Percentiles rank a stretch among this genome's conserved stretches.
Evolutionary conservation across 1,140 invertebrate genomes (phyloP).

Genomic region (Platyura marginata): DNA sequence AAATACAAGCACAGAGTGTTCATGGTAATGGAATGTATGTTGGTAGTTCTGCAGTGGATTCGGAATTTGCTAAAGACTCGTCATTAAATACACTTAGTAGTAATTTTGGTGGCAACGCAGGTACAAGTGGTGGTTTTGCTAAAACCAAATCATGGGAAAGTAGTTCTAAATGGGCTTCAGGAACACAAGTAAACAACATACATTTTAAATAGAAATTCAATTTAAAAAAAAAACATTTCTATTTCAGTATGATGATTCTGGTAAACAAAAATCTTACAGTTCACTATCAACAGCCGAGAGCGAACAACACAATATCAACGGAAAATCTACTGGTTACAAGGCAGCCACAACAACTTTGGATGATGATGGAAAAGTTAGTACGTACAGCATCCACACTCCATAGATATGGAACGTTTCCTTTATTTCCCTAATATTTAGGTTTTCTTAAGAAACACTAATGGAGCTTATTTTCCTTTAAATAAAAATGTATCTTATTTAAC

Average conservation of each 20-base stretch:
- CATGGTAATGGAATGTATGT: constrained; percentile 2
- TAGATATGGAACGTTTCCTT: too few relatives aligned
- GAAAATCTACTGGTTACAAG: constrained; percentile 16
- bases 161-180: constrained; percentile 23
- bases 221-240: too few relatives aligned
- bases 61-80: constrained; percentile 4
- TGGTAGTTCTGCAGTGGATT: constrained; percentile 7
- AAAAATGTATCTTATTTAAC: too few relatives aligned
- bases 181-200: constrained; percentile 20
- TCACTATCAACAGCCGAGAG: constrained; percentile 21
- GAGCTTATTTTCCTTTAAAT: too few relatives aligned
- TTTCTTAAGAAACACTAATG: too few relatives aligned
- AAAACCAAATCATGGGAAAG: constrained; percentile 24
- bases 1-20: constrained; percentile 8
- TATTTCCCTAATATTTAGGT: neutral
- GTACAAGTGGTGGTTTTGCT: constrained; percentile 9
- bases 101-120: constrained; percentile 2
- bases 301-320: constrained; percentile 18
- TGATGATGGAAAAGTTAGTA: constrained; percentile 20
- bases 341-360: constrained; percentile 23
- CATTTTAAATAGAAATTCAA: too few relatives aligned
- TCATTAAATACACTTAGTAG: constrained; percentile 6
- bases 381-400: constrained; percentile 18
- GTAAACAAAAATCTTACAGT: constrained; percentile 19
- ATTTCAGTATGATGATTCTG: constrained; percentile 13